Evolutionary conservation across 2,797 vertebrate genomes (phyloP), one percentile per base, ranked within the genome.

Genomic region (Tadarida brasiliensis): DNA sequence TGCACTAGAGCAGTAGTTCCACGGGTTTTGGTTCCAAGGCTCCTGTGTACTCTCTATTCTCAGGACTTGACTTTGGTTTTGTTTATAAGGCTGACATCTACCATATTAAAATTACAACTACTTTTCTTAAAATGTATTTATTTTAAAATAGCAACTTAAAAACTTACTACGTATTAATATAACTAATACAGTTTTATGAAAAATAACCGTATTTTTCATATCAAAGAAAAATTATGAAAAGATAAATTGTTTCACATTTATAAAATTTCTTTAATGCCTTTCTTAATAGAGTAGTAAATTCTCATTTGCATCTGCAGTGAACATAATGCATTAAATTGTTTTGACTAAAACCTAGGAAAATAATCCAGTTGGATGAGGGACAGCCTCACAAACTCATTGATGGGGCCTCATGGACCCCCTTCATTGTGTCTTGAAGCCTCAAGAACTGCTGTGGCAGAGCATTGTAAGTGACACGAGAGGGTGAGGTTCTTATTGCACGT

Each of bases 401-500:
- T n/a, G n/a, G n/a, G n/a, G n/a, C n/a, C n/a, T n/a, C n/a, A n/a
- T n/a, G n/a, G n/a, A n/a, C n/a, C n/a, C n/a, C 56, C 14, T 15
- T 26, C 24, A 1, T 1, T 1, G n/a, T 1, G 14, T n/a, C 24
- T 12, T 1, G 76, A 78, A 12, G 0, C 30, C 44, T 33, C 33
- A 35, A 49, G 93, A 57, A 30, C 56, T n/a, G 17, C 47, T 11
- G 0, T 10, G 7, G 33, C 2, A 7, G 28, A 2, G 5, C 44
- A 1, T 10, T 14, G 24, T 16, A 9, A 33, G 15, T 3, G 0
- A 4, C 4, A 1, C 2, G 73, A 11, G 67, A 26, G 0, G 0
- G 9, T 51, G 20, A 11, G 1, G 28, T 35, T 33, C 28, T 51
- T 3, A 3, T 0, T 26, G 26, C 12, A 24, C 6, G 0, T 14